phyloP scores from a whole-genome alignment of 2,797 vertebrate species.

The Coendou prehensilis region DNA sequence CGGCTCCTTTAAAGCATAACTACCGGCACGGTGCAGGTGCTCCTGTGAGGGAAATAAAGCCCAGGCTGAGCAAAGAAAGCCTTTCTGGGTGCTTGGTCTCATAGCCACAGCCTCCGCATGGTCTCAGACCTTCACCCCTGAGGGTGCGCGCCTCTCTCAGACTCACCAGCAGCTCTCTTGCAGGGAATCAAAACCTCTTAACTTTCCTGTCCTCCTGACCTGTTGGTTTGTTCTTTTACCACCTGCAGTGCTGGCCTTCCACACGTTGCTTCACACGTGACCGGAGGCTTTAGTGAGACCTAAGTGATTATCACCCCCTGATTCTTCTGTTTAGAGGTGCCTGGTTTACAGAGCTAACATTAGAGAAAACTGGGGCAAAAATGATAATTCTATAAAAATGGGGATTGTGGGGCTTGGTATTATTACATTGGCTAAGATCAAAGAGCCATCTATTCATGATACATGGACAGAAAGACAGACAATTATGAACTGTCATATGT shows the following conservation, averaged over 20 bases:
- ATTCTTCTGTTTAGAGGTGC: neutral
- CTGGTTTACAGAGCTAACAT: neutral
- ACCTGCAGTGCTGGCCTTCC: neutral
- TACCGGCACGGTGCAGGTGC: neutral
- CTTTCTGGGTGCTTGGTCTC: neutral
- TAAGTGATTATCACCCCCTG: neutral
- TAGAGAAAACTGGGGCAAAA: neutral
- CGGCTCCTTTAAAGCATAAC: neutral
- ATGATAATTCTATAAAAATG: neutral
- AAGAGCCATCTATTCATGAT: neutral
- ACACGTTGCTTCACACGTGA: accelerated
- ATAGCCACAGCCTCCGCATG: accelerated
- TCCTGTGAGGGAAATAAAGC: neutral
- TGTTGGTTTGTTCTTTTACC: neutral
- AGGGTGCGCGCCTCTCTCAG: too few species aligned
- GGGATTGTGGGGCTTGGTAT: neutral
- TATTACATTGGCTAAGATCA: neutral
- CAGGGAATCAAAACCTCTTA: neutral
- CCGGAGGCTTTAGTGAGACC: neutral
- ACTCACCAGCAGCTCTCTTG: neutral
- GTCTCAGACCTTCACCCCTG: neutral
- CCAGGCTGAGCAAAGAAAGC: neutral
- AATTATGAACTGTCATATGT: neutral
- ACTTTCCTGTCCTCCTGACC: neutral
- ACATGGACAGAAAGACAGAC: neutral